Evolutionary conservation across 2,888 invertebrate species (phyloP).

Genomic region (Cecidostiba fungosa): DNA sequence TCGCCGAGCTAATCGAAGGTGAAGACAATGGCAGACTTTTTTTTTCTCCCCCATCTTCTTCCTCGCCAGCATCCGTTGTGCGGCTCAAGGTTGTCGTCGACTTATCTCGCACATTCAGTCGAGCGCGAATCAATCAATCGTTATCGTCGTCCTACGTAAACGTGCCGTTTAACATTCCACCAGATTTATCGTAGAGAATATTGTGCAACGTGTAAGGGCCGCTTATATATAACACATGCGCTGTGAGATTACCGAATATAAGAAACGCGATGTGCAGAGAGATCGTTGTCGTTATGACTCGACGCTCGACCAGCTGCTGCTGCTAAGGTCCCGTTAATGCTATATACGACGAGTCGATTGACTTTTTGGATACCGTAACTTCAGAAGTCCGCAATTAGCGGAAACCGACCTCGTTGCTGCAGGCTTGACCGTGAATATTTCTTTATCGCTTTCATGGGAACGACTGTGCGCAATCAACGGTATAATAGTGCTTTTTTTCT

Average conservation of each 20-base stretch:
- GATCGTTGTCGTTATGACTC: conserved; percentile 31
- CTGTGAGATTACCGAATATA: conserved; percentile 18
- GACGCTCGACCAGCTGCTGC: not conserved
- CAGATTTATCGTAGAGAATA: conserved; percentile 5
- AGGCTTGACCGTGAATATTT: conserved; percentile 10
- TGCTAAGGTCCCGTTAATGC: conserved; percentile 43
- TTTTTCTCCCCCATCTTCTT: not conserved
- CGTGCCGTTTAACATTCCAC: not conserved
- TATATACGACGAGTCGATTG: conserved; percentile 36
- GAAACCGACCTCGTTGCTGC: conserved; percentile 35
- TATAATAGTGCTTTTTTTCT: not conserved
- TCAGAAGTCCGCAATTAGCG: conserved; percentile 47
- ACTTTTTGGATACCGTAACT: conserved; percentile 61
- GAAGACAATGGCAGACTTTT: conserved; percentile 4
- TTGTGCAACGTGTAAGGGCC: conserved; percentile 33
- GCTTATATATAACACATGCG: not conserved
- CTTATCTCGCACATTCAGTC: not conserved
- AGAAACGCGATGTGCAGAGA: not conserved
- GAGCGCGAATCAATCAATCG: not conserved
- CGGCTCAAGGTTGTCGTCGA: not conserved
- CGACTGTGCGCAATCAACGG: not conserved
- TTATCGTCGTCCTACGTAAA: not conserved
- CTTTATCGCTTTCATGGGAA: conserved; percentile 2
- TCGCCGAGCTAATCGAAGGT: conserved; percentile 25
- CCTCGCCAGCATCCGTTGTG: not conserved